Conservation (phyloP, 2,888 invertebrate genomes). For the Cacoxenus indagator region DNA sequence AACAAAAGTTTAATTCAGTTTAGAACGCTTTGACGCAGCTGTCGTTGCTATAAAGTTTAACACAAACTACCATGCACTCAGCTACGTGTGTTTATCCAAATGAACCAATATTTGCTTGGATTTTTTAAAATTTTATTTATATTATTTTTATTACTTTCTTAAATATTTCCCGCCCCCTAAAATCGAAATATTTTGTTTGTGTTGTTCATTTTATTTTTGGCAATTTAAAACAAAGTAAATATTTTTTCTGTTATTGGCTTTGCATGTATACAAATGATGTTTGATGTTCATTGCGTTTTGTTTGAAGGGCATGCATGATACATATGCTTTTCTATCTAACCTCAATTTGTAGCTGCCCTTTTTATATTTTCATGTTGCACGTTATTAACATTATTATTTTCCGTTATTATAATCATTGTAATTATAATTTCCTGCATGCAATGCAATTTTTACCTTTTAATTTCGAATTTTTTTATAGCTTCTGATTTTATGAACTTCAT, state of each 20-base stretch:
- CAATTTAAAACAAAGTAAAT: too few species aligned
- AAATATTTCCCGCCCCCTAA: constrained; percentile 13
- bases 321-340: background rate
- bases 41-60: constrained; percentile 21
- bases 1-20: constrained; percentile 12
- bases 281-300: background rate
- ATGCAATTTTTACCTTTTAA: background rate
- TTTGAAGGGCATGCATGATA: background rate
- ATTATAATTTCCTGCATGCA: constrained; percentile 15
- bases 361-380: background rate
- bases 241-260: background rate
- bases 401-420: background rate
- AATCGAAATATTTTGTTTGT: constrained; percentile 27
- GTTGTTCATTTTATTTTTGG: constrained; percentile 26
- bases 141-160: constrained; percentile 22
- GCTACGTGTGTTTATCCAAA: constrained; percentile 24
- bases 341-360: background rate
- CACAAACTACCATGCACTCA: constrained; percentile 10
- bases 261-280: background rate
- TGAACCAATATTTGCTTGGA: constrained; percentile 8
- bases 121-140: constrained; percentile 16
- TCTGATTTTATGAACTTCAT: background rate
- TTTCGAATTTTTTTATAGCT: background rate
- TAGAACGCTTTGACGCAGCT: background rate
- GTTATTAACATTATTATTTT: background rate